These are phyloP conservation scores for Herpailurus yagouaroundi DNA, from an alignment of 2,113 vertebrate genomes.

Conservation along the genomic window DNA sequence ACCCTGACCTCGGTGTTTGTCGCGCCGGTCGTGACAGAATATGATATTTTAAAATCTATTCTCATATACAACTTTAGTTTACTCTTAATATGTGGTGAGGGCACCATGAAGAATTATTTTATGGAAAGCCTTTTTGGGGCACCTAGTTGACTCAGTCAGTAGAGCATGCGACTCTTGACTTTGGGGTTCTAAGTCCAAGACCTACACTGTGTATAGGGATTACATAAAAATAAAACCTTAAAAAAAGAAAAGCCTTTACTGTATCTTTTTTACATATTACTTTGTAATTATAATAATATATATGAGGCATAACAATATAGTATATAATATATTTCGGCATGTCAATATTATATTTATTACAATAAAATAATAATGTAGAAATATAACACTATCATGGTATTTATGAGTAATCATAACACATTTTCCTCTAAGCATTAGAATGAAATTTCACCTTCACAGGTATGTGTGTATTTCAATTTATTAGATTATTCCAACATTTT, in stretches of 20 bases:
- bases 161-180: too few species aligned
- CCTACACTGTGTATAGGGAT: too few species aligned
- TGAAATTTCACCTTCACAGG: neutral
- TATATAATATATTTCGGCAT: neutral
- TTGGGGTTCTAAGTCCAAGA: too few species aligned
- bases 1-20: too few species aligned
- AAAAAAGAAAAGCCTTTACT: neutral
- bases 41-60: neutral
- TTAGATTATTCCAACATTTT: neutral
- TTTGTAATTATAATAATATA: neutral
- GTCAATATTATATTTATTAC: neutral
- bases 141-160: too few species aligned
- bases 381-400: neutral
- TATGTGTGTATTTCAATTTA: neutral
- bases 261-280: neutral
- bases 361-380: neutral
- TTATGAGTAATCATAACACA: neutral
- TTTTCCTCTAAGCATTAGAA: neutral
- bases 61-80: neutral
- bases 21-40: too few species aligned
- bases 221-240: too few species aligned
- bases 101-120: neutral
- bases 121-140: neutral
- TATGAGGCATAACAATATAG: neutral
- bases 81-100: neutral